These are phyloP conservation scores for Phortica variegata DNA, from an alignment of 1,140 invertebrate species.

Conservation along the genomic window DNA sequence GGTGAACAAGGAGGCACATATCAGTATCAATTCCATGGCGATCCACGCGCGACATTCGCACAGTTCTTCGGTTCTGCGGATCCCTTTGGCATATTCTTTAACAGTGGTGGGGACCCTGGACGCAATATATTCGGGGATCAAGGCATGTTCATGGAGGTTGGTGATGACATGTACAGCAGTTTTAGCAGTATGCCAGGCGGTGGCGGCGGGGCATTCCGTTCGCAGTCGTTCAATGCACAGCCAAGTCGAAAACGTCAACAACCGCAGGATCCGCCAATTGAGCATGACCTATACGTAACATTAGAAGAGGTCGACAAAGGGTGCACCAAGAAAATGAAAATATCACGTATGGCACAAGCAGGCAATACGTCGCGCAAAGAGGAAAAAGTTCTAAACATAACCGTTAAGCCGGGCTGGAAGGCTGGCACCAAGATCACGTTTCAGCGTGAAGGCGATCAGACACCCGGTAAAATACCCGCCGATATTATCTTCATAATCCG, in stretches of 20 bases:
- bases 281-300: conserved; percentile 82
- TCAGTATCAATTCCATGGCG: conserved; percentile 78
- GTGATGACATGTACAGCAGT: conserved; percentile 46
- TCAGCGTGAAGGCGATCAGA: conserved; percentile 88
- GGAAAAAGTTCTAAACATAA: conserved; percentile 90
- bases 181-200: conserved; percentile 58
- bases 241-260: conserved; percentile 59
- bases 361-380: conserved; percentile 69
- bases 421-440: conserved; percentile 95
- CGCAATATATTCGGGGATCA: conserved; percentile 53
- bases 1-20: conserved; percentile 59
- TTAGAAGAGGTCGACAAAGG: conserved; percentile 79
- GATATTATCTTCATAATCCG: conserved; percentile 95
- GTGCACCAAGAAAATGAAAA: conserved; percentile 94
- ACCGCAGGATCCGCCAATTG: conserved; percentile 81
- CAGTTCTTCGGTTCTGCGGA: conserved; percentile 69
- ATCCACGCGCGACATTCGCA: conserved; percentile 79
- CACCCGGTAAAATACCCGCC: conserved; percentile 82
- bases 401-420: conserved; percentile 94
- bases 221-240: conserved; percentile 68
- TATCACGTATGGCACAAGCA: conserved; percentile 75
- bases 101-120: conserved; percentile 31
- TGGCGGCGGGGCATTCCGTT: conserved; percentile 67
- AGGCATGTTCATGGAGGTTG: conserved; percentile 61
- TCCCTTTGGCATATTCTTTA: conserved; percentile 59